Conservation (phyloP, 2,113 vertebrate species). For the Nicator chloris region DNA sequence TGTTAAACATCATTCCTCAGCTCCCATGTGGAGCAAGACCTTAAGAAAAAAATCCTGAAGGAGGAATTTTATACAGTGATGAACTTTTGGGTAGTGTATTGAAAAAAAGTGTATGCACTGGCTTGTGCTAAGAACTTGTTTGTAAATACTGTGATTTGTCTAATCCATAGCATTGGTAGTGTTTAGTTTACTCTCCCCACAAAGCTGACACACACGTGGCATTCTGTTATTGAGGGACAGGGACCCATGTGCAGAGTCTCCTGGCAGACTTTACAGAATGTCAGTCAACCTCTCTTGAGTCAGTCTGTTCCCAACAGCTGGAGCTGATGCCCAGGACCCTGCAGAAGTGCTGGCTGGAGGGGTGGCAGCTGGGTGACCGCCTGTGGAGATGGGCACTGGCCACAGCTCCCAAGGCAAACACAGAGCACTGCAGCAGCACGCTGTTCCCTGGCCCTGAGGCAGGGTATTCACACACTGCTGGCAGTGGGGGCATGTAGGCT, state of each 20-base stretch:
- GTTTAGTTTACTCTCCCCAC: neutral
- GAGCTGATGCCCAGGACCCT: neutral
- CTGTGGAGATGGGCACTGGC: neutral
- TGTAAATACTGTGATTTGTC: neutral
- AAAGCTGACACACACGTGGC: neutral
- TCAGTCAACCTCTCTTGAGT: neutral
- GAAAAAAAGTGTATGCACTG: neutral
- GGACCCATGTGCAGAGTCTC: neutral
- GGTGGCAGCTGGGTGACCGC: neutral
- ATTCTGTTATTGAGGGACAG: neutral
- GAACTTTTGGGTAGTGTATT: neutral
- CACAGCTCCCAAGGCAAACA: fast-evolving
- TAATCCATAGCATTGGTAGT: neutral
- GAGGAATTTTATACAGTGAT: neutral
- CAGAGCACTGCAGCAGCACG: neutral
- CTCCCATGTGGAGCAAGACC: neutral
- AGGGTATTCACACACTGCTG: neutral
- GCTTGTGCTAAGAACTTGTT: neutral
- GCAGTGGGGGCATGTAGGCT: neutral
- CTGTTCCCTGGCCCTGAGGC: neutral
- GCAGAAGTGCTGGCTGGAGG: neutral
- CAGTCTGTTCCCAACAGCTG: neutral
- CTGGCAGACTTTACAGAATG: neutral
- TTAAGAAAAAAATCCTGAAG: neutral
- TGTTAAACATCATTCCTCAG: neutral